Evolutionary conservation across 2,888 invertebrate species (phyloP), one percentile per base, ranked within the genome.

Genomic region (Elaeidobius kamerunicus): DNA sequence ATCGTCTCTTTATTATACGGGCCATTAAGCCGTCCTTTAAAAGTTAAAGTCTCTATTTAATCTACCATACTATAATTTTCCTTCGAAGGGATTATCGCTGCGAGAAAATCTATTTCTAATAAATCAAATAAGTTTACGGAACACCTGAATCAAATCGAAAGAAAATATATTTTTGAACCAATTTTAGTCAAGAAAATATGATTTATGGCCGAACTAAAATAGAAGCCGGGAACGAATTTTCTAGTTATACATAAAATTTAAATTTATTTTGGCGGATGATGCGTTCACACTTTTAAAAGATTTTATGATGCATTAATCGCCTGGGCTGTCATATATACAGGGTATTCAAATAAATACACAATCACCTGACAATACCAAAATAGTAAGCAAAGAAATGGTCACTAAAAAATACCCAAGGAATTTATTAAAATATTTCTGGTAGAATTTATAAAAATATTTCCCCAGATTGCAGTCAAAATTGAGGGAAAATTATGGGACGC

Each of bases 1-100:
- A 50, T 50, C 50, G n/a, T 40, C 34, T 20, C 45, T 52, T 47
- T 52, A 52, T 47, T 52, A 52, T 44, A 54, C 40, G 53, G 48
- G 16, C 35, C 49, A 54, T 54, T 54, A 54, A 44, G 39, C 30
- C 12, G 32, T 45, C 40, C 44, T 35, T 40, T 48, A 27, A 40
- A 45, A 54, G 44, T 44, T 45, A 49, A 54, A 44, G 49, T 54
- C 45, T 49, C 54, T 38, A 53, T 53, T 49, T 48, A 47, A 43
- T 52, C 46, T 52, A 28, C 36, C 38, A 41, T 38, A 43, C 43
- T 28, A 53, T 42, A 53, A 39, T 47, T 48, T 42, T 42, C 42
- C 28, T 27, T 52, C 28, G 35, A 6, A 4, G 32, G 40, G 36
- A 53, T 48, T 48, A 53, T 48, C 47, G 43, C 36, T 32, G 14